Evolutionary conservation across 2,888 invertebrate species (phyloP), one percentile per base, ranked within the genome.

Genomic region (Chaitophorus viminalis): DNA sequence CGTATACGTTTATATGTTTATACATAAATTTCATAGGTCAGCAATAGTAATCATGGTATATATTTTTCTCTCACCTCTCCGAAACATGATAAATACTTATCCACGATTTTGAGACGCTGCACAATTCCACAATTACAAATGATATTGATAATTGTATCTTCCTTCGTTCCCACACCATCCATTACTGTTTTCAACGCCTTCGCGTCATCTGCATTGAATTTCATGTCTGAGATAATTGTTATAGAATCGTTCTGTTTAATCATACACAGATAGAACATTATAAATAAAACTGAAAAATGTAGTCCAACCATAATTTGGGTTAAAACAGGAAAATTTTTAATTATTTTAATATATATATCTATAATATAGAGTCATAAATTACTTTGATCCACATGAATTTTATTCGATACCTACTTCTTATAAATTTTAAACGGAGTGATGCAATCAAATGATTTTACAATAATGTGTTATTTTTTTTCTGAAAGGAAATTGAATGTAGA

Each of bases 141-240:
- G 14, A 98, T 95, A 91, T 97, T 96, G 90, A 97, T 97, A 91
- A 98, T 96, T 89, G 97, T 95, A 91, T 95, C 95, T 91, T 98
- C 98, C 91, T 98, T 96, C 60, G 97, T 97, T 88, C 98, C 97
- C 90, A 97, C 95, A 88, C 97, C 97, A 91, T 97, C 97, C 97
- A 98, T 97, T 33, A 97, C 97, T 91, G 96, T 96, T 90, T 96
- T 94, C 84, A 97, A 93, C 89, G 95, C 94, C 90, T 95, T 95
- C 5, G 97, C 97, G 93, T 97, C 97, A 81, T 94, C 94, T 25
- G 97, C 95, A 91, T 97, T 96, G 92, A 97, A 97, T 72, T 95
- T 95, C 90, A 96, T 95, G 89, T 96, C 96, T 74, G 96, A 96
- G 92, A 95, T 96, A 89, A 97, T 96, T 90, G 97, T n/a, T n/a